Percentiles rank a stretch among this genome's conserved stretches.
Evolutionary conservation across 2,797 vertebrate species (phyloP).

Genomic region (Spea hammondii): DNA sequence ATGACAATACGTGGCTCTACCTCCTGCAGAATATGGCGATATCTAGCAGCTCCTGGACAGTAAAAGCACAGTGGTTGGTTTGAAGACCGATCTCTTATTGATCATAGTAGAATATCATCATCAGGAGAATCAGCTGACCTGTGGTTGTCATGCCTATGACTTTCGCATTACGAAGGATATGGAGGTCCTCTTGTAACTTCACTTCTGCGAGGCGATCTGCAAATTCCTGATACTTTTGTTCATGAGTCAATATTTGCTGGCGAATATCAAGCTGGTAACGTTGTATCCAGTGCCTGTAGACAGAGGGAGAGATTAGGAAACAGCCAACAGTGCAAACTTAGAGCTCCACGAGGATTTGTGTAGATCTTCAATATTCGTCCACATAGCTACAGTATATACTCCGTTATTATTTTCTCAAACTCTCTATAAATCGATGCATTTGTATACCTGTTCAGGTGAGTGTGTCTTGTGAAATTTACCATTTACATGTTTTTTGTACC

Average conservation of each 20-base stretch:
- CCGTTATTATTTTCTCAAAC: too few species aligned
- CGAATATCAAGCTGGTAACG: constrained; percentile 75
- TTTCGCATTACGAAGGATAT: constrained; percentile 72
- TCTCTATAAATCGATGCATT: too few species aligned
- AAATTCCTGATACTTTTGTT: constrained; percentile 74
- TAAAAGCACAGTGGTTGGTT: not conserved
- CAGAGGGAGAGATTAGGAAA: not conserved
- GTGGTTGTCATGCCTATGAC: constrained; percentile 97
- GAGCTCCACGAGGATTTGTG: too few species aligned
- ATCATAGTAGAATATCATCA: not conserved
- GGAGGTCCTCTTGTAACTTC: constrained; percentile 74
- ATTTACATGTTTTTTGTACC: constrained; percentile 65
- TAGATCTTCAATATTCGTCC: too few species aligned
- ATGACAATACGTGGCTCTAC: constrained; percentile 80
- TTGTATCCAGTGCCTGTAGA: constrained; percentile 79
- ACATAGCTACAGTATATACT: too few species aligned
- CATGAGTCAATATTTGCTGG: constrained; percentile 60
- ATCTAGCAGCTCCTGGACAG: constrained; percentile 84
- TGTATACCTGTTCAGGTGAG: too few species aligned
- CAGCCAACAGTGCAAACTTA: too few species aligned
- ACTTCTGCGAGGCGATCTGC: constrained; percentile 80
- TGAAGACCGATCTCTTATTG: not conserved
- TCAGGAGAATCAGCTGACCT: constrained; percentile 56
- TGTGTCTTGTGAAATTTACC: too few species aligned
- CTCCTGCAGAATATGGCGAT: constrained; percentile 78